phyloP scores from a whole-genome alignment of 2,888 invertebrate genomes.

The Drosophila dives region DNA sequence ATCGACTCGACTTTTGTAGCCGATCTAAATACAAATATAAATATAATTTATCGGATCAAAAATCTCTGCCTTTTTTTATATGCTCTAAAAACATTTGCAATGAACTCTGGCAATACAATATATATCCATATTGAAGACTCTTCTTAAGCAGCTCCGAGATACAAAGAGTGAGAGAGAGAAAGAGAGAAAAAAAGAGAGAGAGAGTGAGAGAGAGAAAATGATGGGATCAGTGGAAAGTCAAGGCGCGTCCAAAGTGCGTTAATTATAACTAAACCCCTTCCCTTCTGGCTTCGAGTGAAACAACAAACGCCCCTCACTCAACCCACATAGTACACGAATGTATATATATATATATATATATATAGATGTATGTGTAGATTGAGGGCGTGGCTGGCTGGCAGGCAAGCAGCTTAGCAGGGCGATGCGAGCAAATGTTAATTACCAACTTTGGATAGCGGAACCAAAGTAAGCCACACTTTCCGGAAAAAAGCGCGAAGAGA shows the following conservation, averaged over 20 bases:
- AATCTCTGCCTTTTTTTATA: background rate
- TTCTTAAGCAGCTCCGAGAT: background rate
- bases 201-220: background rate
- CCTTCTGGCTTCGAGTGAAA: conserved; percentile 56
- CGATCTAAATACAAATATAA: background rate
- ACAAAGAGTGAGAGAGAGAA: background rate
- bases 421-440: conserved; percentile 71
- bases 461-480: conserved; percentile 79
- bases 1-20: background rate
- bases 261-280: conserved; percentile 73
- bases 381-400: conserved; percentile 37
- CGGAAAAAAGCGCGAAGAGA: conserved; percentile 57
- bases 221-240: conserved; percentile 19
- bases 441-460: conserved; percentile 73
- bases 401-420: conserved; percentile 42
- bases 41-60: background rate
- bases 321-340: background rate
- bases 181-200: background rate
- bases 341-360: background rate
- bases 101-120: background rate
- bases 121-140: background rate
- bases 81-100: background rate
- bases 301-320: conserved; percentile 35
- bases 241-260: conserved; percentile 71
- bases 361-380: background rate